Evolutionary conservation across 64 coral and sea anemone species (phyloP), one percentile per base, ranked within the genome.

Genomic region (Montipora sp.): DNA sequence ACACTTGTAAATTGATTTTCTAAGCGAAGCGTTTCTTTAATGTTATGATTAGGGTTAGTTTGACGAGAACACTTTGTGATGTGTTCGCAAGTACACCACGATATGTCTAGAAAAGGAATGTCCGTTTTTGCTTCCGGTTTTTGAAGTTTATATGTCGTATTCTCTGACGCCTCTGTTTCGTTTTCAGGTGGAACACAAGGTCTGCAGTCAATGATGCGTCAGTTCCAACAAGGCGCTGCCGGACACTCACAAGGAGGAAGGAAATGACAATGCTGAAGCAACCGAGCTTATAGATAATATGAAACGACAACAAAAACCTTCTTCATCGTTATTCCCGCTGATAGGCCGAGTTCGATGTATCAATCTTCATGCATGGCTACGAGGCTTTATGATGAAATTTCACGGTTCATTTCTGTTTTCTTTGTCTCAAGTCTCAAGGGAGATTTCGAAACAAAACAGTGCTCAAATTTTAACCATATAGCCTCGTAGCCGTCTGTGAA

Each of bases 191-290:
- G 95, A 72, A 97, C 94, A 75, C 94, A 93, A 48, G 95, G 95
- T 69, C 89, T 97, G 7, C 95, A 97, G 79, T 94, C 94, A 61
- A 97, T 97, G 95, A 97, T 97, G 95, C 85, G 88, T 24, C 95
- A 97, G 84, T 97, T 97, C 47, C 95, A 97, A 57, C 87, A 93
- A 58, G 95, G 91, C 0, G 92, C 92, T 2, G 82, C 82, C 19
- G 45, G 36, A 7, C 80, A 83, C n/a, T 61, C 81, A 0, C 24
- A 21, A 47, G 81, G 81, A 44, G 45, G 61, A 5, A 85, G 82
- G 20, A 85, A 85, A 72, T 85, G 47, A 71, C 61, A 19, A 85
- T 49, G 9, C 21, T 3, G 68, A 48, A 78, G 46, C 7, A 9
- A 9, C 14, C 58, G 13, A 21, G 7, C 65, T 5, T 18, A 9